phyloP scores from a whole-genome alignment of 1,140 invertebrate species.

The Philotrypesis tridentata region DNA sequence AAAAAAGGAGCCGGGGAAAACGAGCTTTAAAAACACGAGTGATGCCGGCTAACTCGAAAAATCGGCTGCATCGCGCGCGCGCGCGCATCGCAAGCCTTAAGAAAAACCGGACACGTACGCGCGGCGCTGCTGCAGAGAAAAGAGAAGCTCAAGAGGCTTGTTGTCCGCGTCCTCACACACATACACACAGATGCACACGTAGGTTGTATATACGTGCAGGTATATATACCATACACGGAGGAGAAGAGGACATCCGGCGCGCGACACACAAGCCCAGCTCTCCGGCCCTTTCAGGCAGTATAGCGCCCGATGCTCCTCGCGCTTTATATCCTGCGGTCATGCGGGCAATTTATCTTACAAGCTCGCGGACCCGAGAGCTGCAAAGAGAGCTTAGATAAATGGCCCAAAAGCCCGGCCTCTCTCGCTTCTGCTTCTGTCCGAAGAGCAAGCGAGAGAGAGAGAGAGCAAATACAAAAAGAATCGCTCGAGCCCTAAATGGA shows the following conservation, averaged over 20 bases:
- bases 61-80: neutral
- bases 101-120: neutral
- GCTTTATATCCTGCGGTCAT: slow-evolving; percentile 30
- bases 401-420: neutral
- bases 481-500: slow-evolving; percentile 9
- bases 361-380: slow-evolving; percentile 8
- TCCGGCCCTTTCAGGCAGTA: neutral
- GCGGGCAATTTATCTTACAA: slow-evolving; percentile 32
- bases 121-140: neutral
- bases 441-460: neutral
- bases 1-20: neutral
- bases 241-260: neutral
- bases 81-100: neutral
- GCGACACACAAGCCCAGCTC: neutral
- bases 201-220: too few relatives aligned
- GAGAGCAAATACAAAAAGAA: slow-evolving; percentile 11
- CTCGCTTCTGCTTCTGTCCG: neutral
- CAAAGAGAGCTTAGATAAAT: slow-evolving; percentile 19
- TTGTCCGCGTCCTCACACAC: neutral
- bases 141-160: slow-evolving; percentile 7
- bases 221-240: too few relatives aligned
- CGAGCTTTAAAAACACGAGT: neutral
- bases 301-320: neutral
- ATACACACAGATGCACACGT: neutral
- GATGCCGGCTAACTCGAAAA: neutral